Conservation (phyloP, 2,888 invertebrate species). For the Globia sparganii region DNA sequence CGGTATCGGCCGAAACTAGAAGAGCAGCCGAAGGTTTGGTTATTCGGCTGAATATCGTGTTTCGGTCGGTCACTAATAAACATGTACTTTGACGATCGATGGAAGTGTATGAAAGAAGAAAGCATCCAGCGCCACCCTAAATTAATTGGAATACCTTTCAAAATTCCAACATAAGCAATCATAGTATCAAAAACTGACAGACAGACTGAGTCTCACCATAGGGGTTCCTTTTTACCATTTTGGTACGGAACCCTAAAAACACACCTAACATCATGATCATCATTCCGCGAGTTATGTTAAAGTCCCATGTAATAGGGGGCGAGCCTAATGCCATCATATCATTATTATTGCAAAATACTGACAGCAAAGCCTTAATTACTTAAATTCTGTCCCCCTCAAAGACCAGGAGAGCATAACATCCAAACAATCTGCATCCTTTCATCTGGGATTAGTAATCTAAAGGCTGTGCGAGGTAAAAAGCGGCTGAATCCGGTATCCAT, state of each 20-base stretch:
- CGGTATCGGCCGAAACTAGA: too few species aligned
- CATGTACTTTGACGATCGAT: background rate
- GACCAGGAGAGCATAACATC: constrained; percentile 47
- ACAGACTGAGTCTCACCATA: too few species aligned
- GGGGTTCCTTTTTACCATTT: too few species aligned
- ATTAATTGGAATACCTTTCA: background rate
- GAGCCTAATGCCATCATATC: background rate
- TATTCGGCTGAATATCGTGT: too few species aligned
- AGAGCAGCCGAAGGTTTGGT: too few species aligned
- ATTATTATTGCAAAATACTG: constrained; percentile 22
- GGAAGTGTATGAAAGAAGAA: background rate
- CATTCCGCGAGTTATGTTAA: background rate
- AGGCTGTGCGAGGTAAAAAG: constrained; percentile 63
- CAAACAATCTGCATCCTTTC: constrained; percentile 57
- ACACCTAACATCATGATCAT: too few species aligned
- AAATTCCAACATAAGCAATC: background rate
- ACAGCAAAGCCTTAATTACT: constrained; percentile 36
- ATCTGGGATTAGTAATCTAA: constrained; percentile 68
- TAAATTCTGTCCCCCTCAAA: constrained; percentile 37
- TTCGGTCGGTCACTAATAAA: too few species aligned
- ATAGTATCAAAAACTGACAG: background rate
- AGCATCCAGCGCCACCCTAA: background rate
- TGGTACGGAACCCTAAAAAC: too few species aligned
- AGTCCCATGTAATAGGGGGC: background rate
- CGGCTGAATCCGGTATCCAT: constrained; percentile 67